A percentile compares a stretch with the other conserved stretches of the same genome.
Evolutionary conservation across 2,888 invertebrate species (phyloP).

Genomic region (Temnothorax rugatulus): DNA sequence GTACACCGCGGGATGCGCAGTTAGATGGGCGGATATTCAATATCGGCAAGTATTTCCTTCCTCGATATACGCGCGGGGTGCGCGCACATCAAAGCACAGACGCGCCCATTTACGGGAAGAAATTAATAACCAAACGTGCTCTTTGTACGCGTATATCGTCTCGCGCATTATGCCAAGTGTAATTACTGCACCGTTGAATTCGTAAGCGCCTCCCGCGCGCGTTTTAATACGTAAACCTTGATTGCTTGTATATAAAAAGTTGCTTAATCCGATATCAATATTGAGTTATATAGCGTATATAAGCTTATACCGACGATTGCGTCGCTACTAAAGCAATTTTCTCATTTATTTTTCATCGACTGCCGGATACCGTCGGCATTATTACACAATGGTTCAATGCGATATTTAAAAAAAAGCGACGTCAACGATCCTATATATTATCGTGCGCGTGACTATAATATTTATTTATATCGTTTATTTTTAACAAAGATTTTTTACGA

Average conservation of each 20-base stretch:
- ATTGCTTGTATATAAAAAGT: conserved; percentile 35
- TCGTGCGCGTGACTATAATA: not conserved
- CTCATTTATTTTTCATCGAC: conserved; percentile 19
- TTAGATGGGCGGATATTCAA: conserved; percentile 79
- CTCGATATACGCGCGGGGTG: conserved; percentile 18
- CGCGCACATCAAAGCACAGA: conserved; percentile 58
- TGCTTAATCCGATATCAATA: conserved; percentile 21
- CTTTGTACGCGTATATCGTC: conserved; percentile 11
- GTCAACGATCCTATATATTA: not conserved
- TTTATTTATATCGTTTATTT: conserved; percentile 25
- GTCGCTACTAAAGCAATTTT: conserved; percentile 15
- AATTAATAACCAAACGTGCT: conserved; percentile 58
- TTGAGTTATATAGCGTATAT: not conserved
- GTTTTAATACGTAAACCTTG: not conserved
- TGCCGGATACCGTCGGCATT: not conserved
- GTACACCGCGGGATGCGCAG: conserved; percentile 69
- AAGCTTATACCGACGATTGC: conserved; percentile 2
- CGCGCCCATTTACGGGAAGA: conserved; percentile 48
- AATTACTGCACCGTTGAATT: conserved; percentile 25
- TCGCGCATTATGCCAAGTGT: conserved; percentile 32
- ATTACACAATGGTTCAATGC: not conserved
- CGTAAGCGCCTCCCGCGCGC: not conserved
- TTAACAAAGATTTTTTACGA: conserved; percentile 17
- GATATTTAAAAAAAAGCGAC: conserved; percentile 2
- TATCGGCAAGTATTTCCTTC: conserved; percentile 78